Evolutionary conservation across 2,888 invertebrate species (phyloP).

Genomic region (Tubulanus polymorphus): DNA sequence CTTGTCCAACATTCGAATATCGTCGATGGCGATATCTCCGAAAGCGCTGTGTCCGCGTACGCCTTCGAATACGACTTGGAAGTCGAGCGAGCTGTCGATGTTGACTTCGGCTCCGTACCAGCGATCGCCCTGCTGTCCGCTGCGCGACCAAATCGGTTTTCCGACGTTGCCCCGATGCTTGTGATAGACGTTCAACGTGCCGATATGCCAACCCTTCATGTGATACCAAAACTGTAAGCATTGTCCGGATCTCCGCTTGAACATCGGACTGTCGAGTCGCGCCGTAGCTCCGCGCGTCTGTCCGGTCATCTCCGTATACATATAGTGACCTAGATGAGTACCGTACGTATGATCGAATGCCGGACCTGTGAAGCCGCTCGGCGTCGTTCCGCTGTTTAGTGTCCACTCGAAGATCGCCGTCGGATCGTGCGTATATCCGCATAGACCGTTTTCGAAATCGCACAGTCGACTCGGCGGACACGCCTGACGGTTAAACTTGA

Average conservation of each 20-base stretch:
- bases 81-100: conserved; percentile 22
- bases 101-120: conserved; percentile 39
- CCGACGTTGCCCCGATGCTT: conserved; percentile 1
- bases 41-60: conserved; percentile 11
- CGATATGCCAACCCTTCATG: conserved; percentile 24
- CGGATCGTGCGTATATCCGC: conserved; percentile 32
- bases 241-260: conserved; percentile 15
- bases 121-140: conserved; percentile 34
- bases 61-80: conserved; percentile 21
- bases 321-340: conserved; percentile 25
- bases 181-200: conserved; percentile 30
- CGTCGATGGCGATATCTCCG: conserved; percentile 23
- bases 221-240: conserved; percentile 25
- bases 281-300: conserved; percentile 13
- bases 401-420: conserved; percentile 34
- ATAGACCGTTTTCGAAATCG: conserved; percentile 38
- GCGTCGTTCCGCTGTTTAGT: conserved; percentile 26
- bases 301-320: conserved; percentile 16
- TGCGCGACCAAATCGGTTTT: conserved; percentile 28
- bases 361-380: conserved; percentile 34
- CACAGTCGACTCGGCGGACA: conserved; percentile 33
- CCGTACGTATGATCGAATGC: conserved; percentile 40
- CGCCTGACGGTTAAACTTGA: conserved; percentile 21
- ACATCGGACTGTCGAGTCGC: conserved; percentile 26
- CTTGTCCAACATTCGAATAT: conserved; percentile 12